These are phyloP conservation scores for Eleginops maclovinus DNA, from an alignment of 2,113 vertebrate species.

Conservation along the genomic window DNA sequence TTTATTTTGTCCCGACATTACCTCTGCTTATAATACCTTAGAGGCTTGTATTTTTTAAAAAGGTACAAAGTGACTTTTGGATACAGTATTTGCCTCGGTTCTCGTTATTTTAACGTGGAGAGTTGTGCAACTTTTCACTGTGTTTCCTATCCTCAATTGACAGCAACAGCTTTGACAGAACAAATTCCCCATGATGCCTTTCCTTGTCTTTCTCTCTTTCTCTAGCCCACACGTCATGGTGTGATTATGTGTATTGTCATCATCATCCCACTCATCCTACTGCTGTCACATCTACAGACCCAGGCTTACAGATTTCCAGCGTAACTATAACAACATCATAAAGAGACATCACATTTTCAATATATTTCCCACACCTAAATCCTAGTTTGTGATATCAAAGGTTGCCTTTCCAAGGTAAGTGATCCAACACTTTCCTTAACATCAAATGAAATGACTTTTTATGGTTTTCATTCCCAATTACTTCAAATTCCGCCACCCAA, in stretches of 20 bases:
- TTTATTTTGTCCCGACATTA: constrained; percentile 72
- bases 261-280: constrained; percentile 34
- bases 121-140: not conserved
- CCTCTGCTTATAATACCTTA: constrained; percentile 51
- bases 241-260: constrained; percentile 30
- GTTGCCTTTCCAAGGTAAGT: not conserved
- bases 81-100: constrained; percentile 3
- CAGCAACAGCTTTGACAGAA: constrained; percentile 27
- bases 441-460: no score
- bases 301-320: not conserved
- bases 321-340: constrained; percentile 11
- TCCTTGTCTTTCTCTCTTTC: not conserved
- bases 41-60: constrained; percentile 31
- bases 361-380: not conserved
- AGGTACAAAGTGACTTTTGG: constrained; percentile 25
- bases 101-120: constrained; percentile 4
- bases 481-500: no score
- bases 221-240: constrained; percentile 4
- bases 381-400: constrained; percentile 3
- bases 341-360: not conserved
- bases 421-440: no score
- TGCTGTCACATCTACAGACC: constrained; percentile 26
- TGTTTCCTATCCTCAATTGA: constrained; percentile 2
- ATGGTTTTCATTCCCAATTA: no score
- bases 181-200: not conserved